These are phyloP conservation scores for Zootermopsis nevadensis DNA, from an alignment of 2,888 invertebrate genomes.

Conservation along the genomic window DNA sequence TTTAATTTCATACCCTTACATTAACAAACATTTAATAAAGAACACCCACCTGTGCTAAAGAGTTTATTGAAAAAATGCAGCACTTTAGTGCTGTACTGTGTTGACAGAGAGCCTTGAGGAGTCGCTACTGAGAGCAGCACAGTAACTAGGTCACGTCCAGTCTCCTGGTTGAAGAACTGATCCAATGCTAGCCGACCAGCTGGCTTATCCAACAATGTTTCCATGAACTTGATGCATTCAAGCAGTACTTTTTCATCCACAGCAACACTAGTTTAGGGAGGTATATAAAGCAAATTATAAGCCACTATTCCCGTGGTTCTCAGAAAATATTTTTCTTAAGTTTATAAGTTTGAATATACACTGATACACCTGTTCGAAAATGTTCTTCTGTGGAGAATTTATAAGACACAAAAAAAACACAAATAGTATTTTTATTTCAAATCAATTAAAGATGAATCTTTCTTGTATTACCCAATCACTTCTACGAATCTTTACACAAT, in stretches of 20 bases:
- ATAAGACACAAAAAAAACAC: too few species aligned
- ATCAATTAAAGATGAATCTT: too few species aligned
- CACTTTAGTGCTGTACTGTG: conserved; percentile 78
- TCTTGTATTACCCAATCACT: too few species aligned
- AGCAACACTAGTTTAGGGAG: conserved; percentile 58
- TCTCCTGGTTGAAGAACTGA: conserved; percentile 76
- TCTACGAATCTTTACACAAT: too few species aligned
- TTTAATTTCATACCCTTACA: too few species aligned
- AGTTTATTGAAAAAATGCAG: conserved; percentile 84
- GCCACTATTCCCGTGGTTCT: too few species aligned
- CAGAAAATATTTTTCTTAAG: too few species aligned
- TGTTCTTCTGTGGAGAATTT: too few species aligned
- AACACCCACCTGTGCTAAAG: conserved; percentile 65
- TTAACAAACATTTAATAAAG: not conserved
- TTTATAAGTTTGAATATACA: too few species aligned
- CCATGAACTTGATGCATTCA: conserved; percentile 85
- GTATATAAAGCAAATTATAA: not conserved
- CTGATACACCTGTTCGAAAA: too few species aligned
- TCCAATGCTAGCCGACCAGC: conserved; percentile 86
- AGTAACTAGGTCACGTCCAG: conserved; percentile 77
- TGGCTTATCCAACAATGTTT: conserved; percentile 84
- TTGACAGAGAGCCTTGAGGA: conserved; percentile 71
- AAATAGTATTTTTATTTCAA: too few species aligned
- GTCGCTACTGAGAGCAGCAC: conserved; percentile 85
- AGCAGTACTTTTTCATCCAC: conserved; percentile 73